A percentile compares a stretch with the other conserved stretches of the same genome.
Conservation (phyloP, 1,140 invertebrate genomes). For the Heliconius hermathena region DNA sequence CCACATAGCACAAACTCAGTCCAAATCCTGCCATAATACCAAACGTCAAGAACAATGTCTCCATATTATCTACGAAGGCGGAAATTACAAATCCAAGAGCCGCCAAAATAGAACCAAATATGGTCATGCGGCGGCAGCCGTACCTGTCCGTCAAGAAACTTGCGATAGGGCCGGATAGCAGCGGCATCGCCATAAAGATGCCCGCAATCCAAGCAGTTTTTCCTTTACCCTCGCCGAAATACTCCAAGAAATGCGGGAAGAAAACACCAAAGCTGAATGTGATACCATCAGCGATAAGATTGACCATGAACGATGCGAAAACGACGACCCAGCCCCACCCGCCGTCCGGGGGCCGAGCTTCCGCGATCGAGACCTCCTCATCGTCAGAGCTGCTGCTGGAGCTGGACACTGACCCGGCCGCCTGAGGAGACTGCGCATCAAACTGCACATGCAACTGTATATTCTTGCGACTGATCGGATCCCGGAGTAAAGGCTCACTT, state of each 20-base stretch:
- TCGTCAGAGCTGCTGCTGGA: slow-evolving; percentile 81
- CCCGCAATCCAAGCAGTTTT: slow-evolving; percentile 95
- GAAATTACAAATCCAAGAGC: slow-evolving; percentile 91
- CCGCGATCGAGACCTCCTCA: slow-evolving; percentile 84
- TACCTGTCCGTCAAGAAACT: slow-evolving; percentile 93
- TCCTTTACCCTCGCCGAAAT: slow-evolving; percentile 90
- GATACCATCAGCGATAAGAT: slow-evolving; percentile 94
- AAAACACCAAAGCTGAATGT: slow-evolving; percentile 94
- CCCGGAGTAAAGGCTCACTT: slow-evolving; percentile 65
- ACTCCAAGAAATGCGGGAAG: slow-evolving; percentile 89
- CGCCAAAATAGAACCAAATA: slow-evolving; percentile 90
- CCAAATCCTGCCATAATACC: slow-evolving; percentile 93
- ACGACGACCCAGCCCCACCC: slow-evolving; percentile 92
- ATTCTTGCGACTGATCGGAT: slow-evolving; percentile 59
- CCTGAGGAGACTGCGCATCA: slow-evolving; percentile 71
- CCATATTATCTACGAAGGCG: slow-evolving; percentile 89
- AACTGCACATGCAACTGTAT: slow-evolving; percentile 83
- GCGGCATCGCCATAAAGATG: slow-evolving; percentile 94
- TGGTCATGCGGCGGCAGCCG: slow-evolving; percentile 91
- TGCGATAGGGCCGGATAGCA: slow-evolving; percentile 93
- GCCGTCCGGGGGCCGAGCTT: slow-evolving; percentile 87
- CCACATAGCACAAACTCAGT: slow-evolving; percentile 93
- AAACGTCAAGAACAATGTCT: slow-evolving; percentile 91
- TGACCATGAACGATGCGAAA: slow-evolving; percentile 93
- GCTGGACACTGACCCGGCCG: slow-evolving; percentile 76